Base-by-base conservation (phyloP, 2,888 invertebrate genomes). In the Caenorhabditis plicata region DNA sequence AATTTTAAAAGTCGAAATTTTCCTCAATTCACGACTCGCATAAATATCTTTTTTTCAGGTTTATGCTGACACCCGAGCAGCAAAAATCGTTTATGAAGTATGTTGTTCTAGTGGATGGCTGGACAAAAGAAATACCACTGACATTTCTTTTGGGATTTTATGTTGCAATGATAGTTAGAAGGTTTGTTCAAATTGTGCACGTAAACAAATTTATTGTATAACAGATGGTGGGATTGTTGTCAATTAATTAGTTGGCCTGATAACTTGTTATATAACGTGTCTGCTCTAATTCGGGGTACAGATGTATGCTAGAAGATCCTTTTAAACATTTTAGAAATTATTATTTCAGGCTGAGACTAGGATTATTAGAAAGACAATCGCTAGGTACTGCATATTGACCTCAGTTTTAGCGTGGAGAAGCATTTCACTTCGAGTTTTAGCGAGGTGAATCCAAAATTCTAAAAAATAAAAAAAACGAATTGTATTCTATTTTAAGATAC, bases 401-500 rank as follows among this genome's bases (percentile, higher is more conserved):
- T 77, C 81, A 25, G 81, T 83, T 9, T 74, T 83, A 5, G 82
- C 82, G 8, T 78, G 82, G 69, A 68, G 82, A 4, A 81, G 82
- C 11, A 81, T 83, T 46, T 82, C 82, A 27, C 69, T 72, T 23
- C 45, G 72, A 36, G 72, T 72, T 7, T 48, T 72, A 19, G 70
- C 65, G 4, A 50, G 70, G 63, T 64, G 22, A 42, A 23, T 20
- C 22, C 13, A 13, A n/a, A 17, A 29, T 19, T 23, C 25, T 41
- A n/a, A 23, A 9, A 43, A 20, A 27, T 11, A 38, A 29, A 15
- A 31, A 27, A 41, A 3, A 15, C 5, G 11, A 8, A 8, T n/a
- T n/a, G n/a, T n/a, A n/a, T n/a, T n/a, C n/a, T n/a, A 78, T 80
- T 78, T 82, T 81, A 54, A 68, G 83, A n/a, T 83, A 82, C 63